Evolutionary conservation across 2,797 vertebrate species (phyloP).

Genomic region (Phrynocephalus guinanensis): DNA sequence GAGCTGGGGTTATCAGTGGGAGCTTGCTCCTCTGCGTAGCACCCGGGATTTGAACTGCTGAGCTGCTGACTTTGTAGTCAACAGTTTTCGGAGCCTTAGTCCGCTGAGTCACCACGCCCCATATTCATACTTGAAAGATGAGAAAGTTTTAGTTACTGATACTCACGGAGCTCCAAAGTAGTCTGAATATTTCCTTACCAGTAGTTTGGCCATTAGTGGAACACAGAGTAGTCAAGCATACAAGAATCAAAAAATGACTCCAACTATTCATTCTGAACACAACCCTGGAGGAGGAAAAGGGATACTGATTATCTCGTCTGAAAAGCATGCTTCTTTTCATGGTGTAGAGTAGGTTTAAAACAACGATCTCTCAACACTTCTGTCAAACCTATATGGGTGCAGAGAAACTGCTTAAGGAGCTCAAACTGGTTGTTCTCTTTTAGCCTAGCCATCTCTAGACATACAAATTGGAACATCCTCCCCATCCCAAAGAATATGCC

Average conservation of each 20-base stretch:
- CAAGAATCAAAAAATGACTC: constrained; percentile 57
- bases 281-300: constrained; percentile 50
- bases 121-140: constrained; percentile 1
- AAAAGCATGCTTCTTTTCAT: not conserved
- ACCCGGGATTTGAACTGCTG: too few relatives aligned
- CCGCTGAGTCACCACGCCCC: not conserved
- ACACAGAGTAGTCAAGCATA: constrained; percentile 50
- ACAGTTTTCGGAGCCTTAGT: too few relatives aligned
- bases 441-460: not conserved
- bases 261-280: constrained; percentile 67
- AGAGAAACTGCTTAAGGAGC: not conserved
- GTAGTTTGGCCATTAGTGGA: constrained; percentile 63
- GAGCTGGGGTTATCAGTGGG: too few relatives aligned
- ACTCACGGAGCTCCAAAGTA: not conserved
- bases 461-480: not conserved
- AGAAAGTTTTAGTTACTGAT: not conserved
- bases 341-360: not conserved
- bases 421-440: not conserved
- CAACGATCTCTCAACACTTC: not conserved
- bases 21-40: too few relatives aligned
- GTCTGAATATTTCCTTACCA: constrained; percentile 70
- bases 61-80: too few relatives aligned
- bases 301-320: not conserved
- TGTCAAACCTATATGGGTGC: not conserved
- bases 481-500: not conserved